Evolutionary conservation across 2,888 invertebrate genomes (phyloP).

Genomic region (Watsonalla binaria): DNA sequence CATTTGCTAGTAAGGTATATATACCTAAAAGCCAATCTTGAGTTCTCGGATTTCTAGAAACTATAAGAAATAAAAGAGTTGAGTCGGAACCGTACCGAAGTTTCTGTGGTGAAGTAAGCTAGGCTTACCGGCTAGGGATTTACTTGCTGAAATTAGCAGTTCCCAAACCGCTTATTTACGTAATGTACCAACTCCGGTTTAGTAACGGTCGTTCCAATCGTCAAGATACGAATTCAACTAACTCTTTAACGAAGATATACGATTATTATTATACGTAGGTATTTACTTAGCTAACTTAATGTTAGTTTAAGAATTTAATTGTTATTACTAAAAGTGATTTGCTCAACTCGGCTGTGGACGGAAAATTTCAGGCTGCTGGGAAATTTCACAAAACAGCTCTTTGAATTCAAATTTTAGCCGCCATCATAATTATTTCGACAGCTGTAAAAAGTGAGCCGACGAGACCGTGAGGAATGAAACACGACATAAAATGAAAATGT

Average conservation of each 20-base stretch:
- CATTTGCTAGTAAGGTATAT: no score
- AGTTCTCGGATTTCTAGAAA: neutral
- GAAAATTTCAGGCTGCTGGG: no score
- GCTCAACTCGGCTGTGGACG: no score
- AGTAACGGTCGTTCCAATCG: neutral
- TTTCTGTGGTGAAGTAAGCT: constrained; percentile 17
- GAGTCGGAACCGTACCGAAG: constrained; percentile 13
- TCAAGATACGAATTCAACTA: neutral
- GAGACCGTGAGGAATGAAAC: no score
- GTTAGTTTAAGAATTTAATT: no score
- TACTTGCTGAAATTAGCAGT: constrained; percentile 45
- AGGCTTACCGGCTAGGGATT: constrained; percentile 26
- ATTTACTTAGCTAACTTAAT: neutral
- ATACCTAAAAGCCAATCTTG: neutral
- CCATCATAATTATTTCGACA: no score
- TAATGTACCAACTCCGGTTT: constrained; percentile 22
- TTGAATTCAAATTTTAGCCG: no score
- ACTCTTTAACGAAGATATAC: neutral
- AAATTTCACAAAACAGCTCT: no score
- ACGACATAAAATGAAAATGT: no score
- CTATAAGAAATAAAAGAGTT: neutral
- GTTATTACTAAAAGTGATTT: no score
- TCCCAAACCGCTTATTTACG: constrained; percentile 35
- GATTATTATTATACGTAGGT: neutral
- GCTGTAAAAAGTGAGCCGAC: no score